These are phyloP conservation scores for Drosophila rellima DNA, from an alignment of 2,888 invertebrate species.

Conservation along the genomic window DNA sequence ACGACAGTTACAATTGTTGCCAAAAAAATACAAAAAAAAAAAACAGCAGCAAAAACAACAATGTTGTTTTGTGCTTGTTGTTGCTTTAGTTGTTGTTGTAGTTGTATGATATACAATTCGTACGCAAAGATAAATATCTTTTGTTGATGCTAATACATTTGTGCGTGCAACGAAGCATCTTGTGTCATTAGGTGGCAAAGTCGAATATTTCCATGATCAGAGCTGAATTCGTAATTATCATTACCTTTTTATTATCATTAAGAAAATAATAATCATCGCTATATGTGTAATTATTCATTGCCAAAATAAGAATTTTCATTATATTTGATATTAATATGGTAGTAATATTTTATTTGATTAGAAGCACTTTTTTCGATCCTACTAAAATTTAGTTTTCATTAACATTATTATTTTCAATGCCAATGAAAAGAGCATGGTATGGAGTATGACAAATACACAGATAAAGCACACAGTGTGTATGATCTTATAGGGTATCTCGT, in stretches of 20 bases:
- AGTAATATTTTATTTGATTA: no score
- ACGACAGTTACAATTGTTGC: conserved; percentile 40
- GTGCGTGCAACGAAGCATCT: conserved; percentile 29
- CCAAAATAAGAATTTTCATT: no score
- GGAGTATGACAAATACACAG: not conserved
- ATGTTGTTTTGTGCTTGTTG: conserved; percentile 40
- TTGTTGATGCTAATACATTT: conserved; percentile 11
- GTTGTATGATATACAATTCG: conserved; percentile 26
- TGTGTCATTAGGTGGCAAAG: conserved; percentile 21
- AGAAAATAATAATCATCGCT: no score
- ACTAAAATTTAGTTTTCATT: no score
- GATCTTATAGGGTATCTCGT: no score
- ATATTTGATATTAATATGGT: no score
- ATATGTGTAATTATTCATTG: no score
- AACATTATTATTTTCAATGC: no score
- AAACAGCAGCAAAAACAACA: conserved; percentile 2
- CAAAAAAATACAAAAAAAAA: conserved; percentile 9
- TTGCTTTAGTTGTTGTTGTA: conserved; percentile 21
- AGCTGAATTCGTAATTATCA: not conserved
- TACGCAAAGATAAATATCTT: conserved; percentile 23
- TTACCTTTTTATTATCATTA: no score
- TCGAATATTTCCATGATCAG: conserved; percentile 12
- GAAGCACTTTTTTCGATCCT: no score
- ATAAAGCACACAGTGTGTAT: no score
- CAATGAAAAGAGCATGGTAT: no score